Base-by-base conservation (phyloP, 2,797 vertebrate species). In the Pelobates cultripes region DNA sequence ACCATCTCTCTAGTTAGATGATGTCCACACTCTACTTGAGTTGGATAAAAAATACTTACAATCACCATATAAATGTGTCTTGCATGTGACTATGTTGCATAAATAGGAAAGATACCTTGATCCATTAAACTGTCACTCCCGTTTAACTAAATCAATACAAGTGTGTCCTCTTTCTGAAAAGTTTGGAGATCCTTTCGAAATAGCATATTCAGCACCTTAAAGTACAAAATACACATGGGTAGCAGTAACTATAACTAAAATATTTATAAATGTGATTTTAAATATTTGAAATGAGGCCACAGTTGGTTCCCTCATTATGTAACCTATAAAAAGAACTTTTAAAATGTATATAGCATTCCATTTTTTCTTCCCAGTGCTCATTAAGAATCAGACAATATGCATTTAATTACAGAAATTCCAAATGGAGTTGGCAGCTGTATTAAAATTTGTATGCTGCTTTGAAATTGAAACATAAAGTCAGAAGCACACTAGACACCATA, bases 321-420 rank as follows among this genome's bases (percentile, higher is more conserved):
- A 13, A 55, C 43, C 43, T 44, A 69, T 73, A 70, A 78, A 83
- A 83, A 74, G 15, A 28, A 47, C 76, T 78, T 63, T 70, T 13
- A 76, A 72, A 74, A 78, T 41, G 41, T 55, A 70, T 69, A 73
- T 51, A 75, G 43, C 70, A 83, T 69, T 78, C 70, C 63, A 79
- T 17, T 75, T 68, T 45, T 73, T 75, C 73, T 76, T 69, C n/a
- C 43, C 73, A 69, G 64, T 47, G 71, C 76, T 83, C 70, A 78
- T 83, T 83, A 83, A 70, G 40, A 70, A 69, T 74, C 51, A 70
- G 43, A 78, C 76, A 83, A 83, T 70, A 51, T 75, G 81, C n/a
- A 63, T 83, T 70, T 78, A 78, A 83, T 83, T 83, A 83, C 70
- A 68, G 61, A 73, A 70, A 83, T 74, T 70, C 53, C 64, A 77